Percentiles rank a stretch among this genome's conserved stretches.
Evolutionary conservation across 1,140 invertebrate genomes (phyloP).

Genomic region (Aethina tumida): DNA sequence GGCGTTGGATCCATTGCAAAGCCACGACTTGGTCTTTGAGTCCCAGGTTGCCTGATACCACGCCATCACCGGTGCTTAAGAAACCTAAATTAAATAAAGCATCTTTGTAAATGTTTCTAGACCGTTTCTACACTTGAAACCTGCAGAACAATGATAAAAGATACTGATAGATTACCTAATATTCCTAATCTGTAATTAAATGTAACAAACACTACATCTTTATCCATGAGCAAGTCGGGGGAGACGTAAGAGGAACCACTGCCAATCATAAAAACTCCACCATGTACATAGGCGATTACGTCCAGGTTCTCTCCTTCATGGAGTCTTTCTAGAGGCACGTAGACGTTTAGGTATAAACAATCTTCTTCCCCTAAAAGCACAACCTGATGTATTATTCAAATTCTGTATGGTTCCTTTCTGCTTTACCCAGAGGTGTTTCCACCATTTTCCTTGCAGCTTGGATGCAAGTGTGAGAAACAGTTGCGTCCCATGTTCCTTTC

Average conservation of each 20-base stretch:
- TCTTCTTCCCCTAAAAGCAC: conserved; percentile 39
- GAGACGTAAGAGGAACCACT: conserved; percentile 37
- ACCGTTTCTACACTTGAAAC: not conserved
- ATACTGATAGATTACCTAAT: conserved; percentile 38
- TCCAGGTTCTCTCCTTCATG: conserved; percentile 33
- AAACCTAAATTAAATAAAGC: conserved; percentile 36
- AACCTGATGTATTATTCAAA: not conserved
- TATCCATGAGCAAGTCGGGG: conserved; percentile 46
- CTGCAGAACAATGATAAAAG: too few relatives aligned
- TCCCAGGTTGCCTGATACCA: conserved; percentile 47
- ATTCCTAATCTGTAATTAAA: conserved; percentile 55
- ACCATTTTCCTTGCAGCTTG: not conserved
- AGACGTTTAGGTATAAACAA: conserved; percentile 44
- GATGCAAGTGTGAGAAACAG: too few relatives aligned
- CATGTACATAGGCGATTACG: conserved; percentile 50
- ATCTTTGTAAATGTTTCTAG: not conserved
- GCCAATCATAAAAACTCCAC: conserved; percentile 48
- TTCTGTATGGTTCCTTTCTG: not conserved
- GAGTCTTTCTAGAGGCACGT: conserved; percentile 31
- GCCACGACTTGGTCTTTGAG: conserved; percentile 51
- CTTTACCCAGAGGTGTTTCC: not conserved
- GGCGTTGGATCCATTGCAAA: conserved; percentile 48
- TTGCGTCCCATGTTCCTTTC: not conserved
- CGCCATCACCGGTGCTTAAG: conserved; percentile 43
- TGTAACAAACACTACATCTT: conserved; percentile 49